Conservation (phyloP, 2,113 vertebrate genomes). For the Neolamprologus sp. region DNA sequence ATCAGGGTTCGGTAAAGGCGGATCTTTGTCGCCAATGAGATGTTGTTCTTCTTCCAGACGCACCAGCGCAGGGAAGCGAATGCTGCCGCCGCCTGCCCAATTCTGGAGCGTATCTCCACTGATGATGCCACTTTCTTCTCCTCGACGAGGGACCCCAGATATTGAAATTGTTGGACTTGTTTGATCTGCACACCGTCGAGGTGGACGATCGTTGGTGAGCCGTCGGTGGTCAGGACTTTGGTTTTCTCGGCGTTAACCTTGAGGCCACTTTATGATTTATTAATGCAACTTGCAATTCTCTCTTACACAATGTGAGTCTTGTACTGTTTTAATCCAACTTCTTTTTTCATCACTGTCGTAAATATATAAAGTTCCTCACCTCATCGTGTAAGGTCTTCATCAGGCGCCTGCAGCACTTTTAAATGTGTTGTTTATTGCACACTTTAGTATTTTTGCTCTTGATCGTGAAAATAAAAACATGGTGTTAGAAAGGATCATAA, state of each 20-base stretch:
- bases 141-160: too few relatives aligned
- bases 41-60: too few relatives aligned
- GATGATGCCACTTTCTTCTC: too few relatives aligned
- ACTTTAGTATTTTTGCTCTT: not conserved
- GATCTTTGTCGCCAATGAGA: too few relatives aligned
- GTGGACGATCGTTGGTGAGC: too few relatives aligned
- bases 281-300: not conserved
- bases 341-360: not conserved
- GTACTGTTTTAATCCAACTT: not conserved
- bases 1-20: too few relatives aligned
- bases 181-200: too few relatives aligned
- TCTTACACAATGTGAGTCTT: not conserved
- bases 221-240: too few relatives aligned
- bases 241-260: fast-evolving
- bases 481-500: not conserved
- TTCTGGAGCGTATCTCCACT: too few relatives aligned
- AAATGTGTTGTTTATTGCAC: not conserved
- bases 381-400: not conserved
- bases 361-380: not conserved
- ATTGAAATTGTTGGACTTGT: too few relatives aligned
- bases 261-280: not conserved
- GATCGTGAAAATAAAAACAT: not conserved
- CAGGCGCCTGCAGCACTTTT: not conserved
- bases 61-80: too few relatives aligned
- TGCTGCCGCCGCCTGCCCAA: too few relatives aligned